These are phyloP conservation scores for Mustela lutreola DNA, from an alignment of 2,113 vertebrate species.

Conservation along the genomic window DNA sequence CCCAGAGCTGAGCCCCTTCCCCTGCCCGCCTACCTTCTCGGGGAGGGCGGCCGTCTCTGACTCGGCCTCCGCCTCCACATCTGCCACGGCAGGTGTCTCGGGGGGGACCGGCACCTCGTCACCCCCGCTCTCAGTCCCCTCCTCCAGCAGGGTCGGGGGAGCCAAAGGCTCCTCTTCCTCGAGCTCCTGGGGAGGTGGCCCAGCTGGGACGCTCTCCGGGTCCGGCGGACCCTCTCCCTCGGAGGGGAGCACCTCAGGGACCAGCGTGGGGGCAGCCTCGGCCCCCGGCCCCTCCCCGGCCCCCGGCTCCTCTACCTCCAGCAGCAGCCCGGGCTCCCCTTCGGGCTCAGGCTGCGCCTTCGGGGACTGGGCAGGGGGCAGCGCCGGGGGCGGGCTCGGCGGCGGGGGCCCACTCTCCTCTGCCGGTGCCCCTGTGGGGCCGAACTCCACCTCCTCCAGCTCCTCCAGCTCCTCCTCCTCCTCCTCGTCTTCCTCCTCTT, in stretches of 20 bases:
- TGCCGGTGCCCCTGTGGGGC: constrained; percentile 68
- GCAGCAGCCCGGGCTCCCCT: constrained; percentile 84
- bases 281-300: neutral
- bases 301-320: constrained; percentile 78
- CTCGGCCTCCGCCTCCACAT: constrained; percentile 35
- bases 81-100: constrained; percentile 48
- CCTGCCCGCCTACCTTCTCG: constrained; percentile 58
- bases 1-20: rapidly evolving
- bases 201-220: neutral
- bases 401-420: constrained; percentile 80
- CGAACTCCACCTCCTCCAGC: constrained; percentile 79
- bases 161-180: constrained; percentile 53
- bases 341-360: constrained; percentile 78
- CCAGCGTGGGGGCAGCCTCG: neutral
- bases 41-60: neutral
- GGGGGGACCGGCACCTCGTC: neutral
- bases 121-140: constrained; percentile 36
- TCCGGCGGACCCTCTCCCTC: constrained; percentile 66
- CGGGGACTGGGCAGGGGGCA: constrained; percentile 60
- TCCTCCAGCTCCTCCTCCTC: constrained; percentile 84
- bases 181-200: constrained; percentile 19
- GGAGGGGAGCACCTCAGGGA: constrained; percentile 7
- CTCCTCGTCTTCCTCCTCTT: constrained; percentile 87
- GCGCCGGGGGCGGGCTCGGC: constrained; percentile 66
- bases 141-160: constrained; percentile 66